Base-by-base conservation (phyloP, 2,797 vertebrate species). In the Platyrinchus mystaceus region DNA sequence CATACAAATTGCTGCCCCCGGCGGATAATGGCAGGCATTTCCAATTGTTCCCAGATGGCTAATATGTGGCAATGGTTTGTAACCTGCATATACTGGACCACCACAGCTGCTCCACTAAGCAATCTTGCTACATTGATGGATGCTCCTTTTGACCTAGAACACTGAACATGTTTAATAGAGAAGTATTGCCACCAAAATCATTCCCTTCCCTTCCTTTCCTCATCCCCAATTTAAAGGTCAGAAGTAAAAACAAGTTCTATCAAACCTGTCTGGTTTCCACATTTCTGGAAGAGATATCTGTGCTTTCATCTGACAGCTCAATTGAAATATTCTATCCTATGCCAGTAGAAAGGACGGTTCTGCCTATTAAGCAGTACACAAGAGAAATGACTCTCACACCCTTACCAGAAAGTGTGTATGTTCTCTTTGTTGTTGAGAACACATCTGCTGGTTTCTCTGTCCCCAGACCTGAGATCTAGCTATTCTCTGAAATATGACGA, bases 41-140 rank as follows among this genome's bases (percentile, higher is more conserved):
- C 52, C 64, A 90, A 4, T 37, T 70, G 76, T 92, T 75, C 95
- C 78, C 91, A 91, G 94, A 79, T 87, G 96, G 93, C 69, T 97
- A 95, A 93, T 85, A 89, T 1, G 19, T 37, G 64, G 43, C 84
- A 78, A 60, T 90, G n/a, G 60, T 59, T 92, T 76, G 85, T 95
- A 87, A 89, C 88, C 69, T 79, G 75, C 87, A 66, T 86, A 89
- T 68, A 56, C 73, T 82, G 50, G 69, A 60, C 58, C 17, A 74
- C 53, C 89, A 68, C 97, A 97, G 95, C 96, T 97, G 94, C 89
- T 96, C 74, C 93, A 70, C 90, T 55, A 83, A 95, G 74, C 2
- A 1, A 53, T 88, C 73, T 70, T 82, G 62, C 36, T 89, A 92
- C 89, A 79, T 14, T 94, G 79, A 94, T 84, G 89, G 90, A 87